These are phyloP conservation scores for Drosophila gunungcola DNA, from an alignment of 1,140 invertebrate genomes.

Conservation along the genomic window DNA sequence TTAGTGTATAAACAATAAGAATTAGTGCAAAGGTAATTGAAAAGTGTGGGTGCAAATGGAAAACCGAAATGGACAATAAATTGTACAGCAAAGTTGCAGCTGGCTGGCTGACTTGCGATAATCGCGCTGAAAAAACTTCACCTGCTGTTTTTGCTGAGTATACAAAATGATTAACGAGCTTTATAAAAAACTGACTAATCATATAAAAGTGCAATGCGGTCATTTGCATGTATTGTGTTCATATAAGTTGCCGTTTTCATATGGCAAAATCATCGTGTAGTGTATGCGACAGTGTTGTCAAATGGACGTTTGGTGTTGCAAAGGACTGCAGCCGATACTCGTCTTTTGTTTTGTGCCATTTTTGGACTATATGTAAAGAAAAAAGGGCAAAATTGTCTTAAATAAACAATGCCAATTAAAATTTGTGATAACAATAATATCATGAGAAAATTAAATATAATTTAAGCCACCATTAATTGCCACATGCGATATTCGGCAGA, in stretches of 20 bases:
- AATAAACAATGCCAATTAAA: neutral
- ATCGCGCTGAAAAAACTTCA: neutral
- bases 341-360: conserved; percentile 50
- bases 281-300: conserved; percentile 34
- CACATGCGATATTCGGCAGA: conserved; percentile 34
- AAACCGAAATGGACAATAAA: conserved; percentile 3
- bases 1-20: conserved; percentile 77
- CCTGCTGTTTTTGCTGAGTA: neutral
- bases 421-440: neutral
- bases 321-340: conserved; percentile 53
- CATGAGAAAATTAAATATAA: neutral
- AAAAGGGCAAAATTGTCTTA: too few relatives aligned
- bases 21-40: conserved; percentile 74
- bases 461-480: conserved; percentile 1
- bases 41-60: neutral
- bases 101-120: conserved; percentile 29
- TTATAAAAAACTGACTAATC: conserved; percentile 43
- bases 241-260: conserved; percentile 50
- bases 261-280: conserved; percentile 70
- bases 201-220: conserved; percentile 45
- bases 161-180: conserved; percentile 17
- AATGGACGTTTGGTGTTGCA: conserved; percentile 42
- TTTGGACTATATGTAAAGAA: neutral
- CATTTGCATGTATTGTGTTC: conserved; percentile 46
- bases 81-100: conserved; percentile 24